phyloP scores from a whole-genome alignment of 2,113 vertebrate species.

The Neodontobutis hainanensis region DNA sequence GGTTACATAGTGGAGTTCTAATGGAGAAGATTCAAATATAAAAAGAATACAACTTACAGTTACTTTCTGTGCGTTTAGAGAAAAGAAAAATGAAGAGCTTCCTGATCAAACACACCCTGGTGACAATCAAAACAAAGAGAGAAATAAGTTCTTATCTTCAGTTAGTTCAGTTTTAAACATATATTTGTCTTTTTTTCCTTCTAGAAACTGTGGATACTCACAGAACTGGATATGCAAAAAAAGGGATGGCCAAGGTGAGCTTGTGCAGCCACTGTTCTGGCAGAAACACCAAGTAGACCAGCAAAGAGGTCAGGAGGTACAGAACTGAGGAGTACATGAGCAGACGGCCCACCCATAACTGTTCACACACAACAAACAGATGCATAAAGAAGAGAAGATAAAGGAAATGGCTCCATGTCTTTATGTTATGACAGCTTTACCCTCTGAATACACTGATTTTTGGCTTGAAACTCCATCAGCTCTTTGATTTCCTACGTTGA shows the following conservation, averaged over 20 bases:
- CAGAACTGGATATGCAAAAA: slow-evolving; percentile 92
- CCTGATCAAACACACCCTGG: slow-evolving; percentile 90
- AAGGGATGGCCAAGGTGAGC: slow-evolving; percentile 89
- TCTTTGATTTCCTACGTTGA: slow-evolving; percentile 88
- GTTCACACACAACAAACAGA: slow-evolving; percentile 23
- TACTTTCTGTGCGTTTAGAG: slow-evolving; percentile 93
- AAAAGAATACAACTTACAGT: slow-evolving; percentile 83
- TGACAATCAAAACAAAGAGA: slow-evolving; percentile 2
- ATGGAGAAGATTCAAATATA: too few relatives aligned
- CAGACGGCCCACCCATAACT: slow-evolving; percentile 91
- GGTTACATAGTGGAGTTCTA: too few relatives aligned
- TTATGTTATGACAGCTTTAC: slow-evolving; percentile 23
- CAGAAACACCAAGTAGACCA: slow-evolving; percentile 91
- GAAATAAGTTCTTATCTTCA: too few relatives aligned
- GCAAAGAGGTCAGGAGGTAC: slow-evolving; percentile 86
- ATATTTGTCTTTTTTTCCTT: too few relatives aligned
- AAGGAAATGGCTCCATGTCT: background rate
- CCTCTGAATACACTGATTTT: slow-evolving; percentile 94
- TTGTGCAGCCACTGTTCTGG: slow-evolving; percentile 88
- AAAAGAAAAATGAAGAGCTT: slow-evolving; percentile 93
- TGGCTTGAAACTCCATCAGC: slow-evolving; percentile 93
- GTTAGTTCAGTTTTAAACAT: too few relatives aligned
- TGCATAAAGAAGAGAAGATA: background rate
- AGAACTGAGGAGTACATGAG: slow-evolving; percentile 90
- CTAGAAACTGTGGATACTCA: slow-evolving; percentile 77